Percentiles rank a stretch among this genome's conserved stretches.
Conservation (phyloP, 2,113 vertebrate genomes). For the Xerus inauris region DNA sequence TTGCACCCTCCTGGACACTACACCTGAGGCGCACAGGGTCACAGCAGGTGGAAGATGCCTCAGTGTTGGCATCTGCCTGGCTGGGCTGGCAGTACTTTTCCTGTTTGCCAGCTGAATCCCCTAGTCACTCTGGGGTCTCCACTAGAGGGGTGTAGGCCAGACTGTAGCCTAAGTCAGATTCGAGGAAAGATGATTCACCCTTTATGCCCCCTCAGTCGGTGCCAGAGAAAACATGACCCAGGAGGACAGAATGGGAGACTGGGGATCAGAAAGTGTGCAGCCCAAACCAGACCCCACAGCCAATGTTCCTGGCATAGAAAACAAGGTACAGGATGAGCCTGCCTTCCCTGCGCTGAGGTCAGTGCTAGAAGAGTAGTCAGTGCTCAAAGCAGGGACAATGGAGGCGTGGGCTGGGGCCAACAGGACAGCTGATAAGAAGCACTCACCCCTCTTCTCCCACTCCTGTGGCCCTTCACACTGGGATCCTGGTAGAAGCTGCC, state of each 20-base stretch:
- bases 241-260: neutral
- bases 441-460: neutral
- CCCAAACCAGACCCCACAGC: neutral
- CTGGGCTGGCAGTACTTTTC: neutral
- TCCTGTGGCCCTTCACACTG: neutral
- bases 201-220: neutral
- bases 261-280: neutral
- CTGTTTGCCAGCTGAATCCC: neutral
- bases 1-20: neutral
- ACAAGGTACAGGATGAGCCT: accelerated
- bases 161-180: neutral
- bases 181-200: neutral
- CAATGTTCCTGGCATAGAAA: neutral
- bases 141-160: neutral
- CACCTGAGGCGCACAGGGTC: neutral
- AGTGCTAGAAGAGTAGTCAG: neutral
- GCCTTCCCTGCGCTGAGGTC: accelerated
- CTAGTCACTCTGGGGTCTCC: neutral
- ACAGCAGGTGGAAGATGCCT: neutral
- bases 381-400: neutral
- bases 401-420: neutral
- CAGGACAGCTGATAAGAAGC: neutral
- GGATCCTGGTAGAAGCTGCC: neutral
- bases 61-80: neutral
- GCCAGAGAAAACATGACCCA: neutral